These are phyloP conservation scores for Phymanthus crucifer DNA, from an alignment of 92 coral and sea anemone species.

Conservation along the genomic window DNA sequence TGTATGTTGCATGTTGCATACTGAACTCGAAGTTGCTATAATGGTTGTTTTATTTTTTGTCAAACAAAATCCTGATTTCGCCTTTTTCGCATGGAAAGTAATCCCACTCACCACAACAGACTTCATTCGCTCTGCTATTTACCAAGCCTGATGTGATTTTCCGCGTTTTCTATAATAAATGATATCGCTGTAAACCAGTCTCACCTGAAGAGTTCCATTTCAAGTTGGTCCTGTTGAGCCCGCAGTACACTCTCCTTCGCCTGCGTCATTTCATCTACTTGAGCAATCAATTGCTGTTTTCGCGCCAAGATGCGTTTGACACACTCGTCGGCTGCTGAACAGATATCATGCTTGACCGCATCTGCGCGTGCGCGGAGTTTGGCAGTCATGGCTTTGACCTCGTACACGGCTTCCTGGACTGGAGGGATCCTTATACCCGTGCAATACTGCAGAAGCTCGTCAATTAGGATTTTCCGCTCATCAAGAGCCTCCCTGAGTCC, in stretches of 20 bases:
- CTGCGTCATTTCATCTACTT: constrained; percentile 71
- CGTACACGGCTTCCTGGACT: constrained; percentile 85
- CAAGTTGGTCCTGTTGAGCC: constrained; percentile 76
- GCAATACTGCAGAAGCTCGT: constrained; percentile 71
- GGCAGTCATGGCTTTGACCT: constrained; percentile 89
- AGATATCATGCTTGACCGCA: constrained; percentile 69
- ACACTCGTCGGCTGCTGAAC: constrained; percentile 79
- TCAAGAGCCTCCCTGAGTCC: constrained; percentile 89
- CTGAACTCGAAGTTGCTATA: too few relatives aligned
- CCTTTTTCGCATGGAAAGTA: too few relatives aligned
- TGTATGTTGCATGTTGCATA: too few relatives aligned
- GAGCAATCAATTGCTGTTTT: constrained; percentile 65
- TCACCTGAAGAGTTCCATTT: constrained; percentile 75
- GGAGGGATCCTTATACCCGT: constrained; percentile 81
- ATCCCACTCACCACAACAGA: too few relatives aligned
- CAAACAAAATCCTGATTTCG: too few relatives aligned
- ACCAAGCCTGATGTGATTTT: too few relatives aligned
- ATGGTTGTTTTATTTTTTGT: too few relatives aligned
- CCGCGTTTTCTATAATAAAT: too few relatives aligned
- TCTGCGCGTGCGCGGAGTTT: constrained; percentile 88
- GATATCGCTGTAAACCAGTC: not conserved
- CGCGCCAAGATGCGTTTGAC: constrained; percentile 77
- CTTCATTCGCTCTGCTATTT: too few relatives aligned
- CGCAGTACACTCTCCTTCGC: constrained; percentile 71
- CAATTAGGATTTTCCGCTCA: constrained; percentile 70